Evolutionary conservation across 2,797 vertebrate species (phyloP), one percentile per base, ranked within the genome.

Genomic region (Sebastes kiyomatsui): DNA sequence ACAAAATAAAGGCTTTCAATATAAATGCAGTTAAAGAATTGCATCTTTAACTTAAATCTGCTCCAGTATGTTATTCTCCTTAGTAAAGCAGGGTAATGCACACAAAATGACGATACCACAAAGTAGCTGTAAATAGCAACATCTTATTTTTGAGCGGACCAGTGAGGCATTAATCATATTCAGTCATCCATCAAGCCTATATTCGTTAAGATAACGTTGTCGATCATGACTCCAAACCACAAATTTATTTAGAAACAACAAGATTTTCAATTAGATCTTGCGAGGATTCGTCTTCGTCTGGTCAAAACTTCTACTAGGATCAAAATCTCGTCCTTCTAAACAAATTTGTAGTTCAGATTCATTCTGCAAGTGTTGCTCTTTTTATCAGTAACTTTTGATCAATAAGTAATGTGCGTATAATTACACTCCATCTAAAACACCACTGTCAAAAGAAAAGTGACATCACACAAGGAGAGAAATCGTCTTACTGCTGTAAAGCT

Each of bases 401-500:
- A 11, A 18, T 6, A 25, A 13, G 5, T 49, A 20, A 38, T 30
- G 18, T 10, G 60, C 3, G 2, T 23, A 22, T 23, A 9, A 32
- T 59, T 42, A 72, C 4, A 55, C 3, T 30, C 14, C 38, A 28
- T 18, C n/a, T 22, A 18, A 56, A 49, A 67, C 38, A 55, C 35
- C 6, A 5, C 18, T 55, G 27, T 62, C 32, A 54, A 38, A 49
- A 23, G 3, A 52, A 27, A 71, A 25, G 23, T 25, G 27, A 27
- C 23, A 55, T 71, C 30, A 70, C 7, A 66, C 4, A 79, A 75
- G 58, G 35, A n/a, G 12, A 73, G 23, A 76, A 68, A 62, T 14
- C 2, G 72, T 96, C 98, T 95, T 97, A 99, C 98, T n/a, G 97
- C 97, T 90, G 96, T 94, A 92, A 97, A 95, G 60, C 96, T 96